phyloP scores from a whole-genome alignment of 1,140 invertebrate genomes.

The Cydia splendana region DNA sequence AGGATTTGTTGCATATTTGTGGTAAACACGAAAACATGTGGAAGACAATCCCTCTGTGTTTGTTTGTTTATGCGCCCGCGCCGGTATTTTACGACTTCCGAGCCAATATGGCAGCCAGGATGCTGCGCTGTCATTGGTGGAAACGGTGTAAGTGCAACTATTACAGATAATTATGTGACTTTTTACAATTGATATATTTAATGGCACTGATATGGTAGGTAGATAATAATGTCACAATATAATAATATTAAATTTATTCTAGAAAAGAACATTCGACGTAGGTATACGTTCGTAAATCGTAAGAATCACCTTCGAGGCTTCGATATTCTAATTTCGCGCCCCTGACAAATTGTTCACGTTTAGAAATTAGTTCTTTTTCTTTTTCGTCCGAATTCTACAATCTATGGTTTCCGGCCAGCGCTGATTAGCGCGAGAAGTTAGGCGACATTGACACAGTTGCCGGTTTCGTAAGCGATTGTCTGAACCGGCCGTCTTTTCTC shows the following conservation, averaged over 20 bases:
- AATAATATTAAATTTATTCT: background rate
- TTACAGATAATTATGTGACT: conserved; percentile 3
- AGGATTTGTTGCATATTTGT: conserved; percentile 25
- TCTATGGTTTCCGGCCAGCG: conserved; percentile 27
- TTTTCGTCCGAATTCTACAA: conserved; percentile 18
- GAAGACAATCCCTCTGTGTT: conserved; percentile 27
- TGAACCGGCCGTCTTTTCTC: conserved; percentile 11
- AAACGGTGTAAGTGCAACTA: conserved; percentile 6
- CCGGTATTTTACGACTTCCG: conserved; percentile 32
- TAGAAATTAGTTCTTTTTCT: conserved; percentile 7
- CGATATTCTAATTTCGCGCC: background rate
- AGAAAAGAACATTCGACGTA: background rate
- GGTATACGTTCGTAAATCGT: background rate
- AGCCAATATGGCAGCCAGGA: conserved; percentile 25
- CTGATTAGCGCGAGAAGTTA: conserved; percentile 29
- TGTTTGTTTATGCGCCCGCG: conserved; percentile 29
- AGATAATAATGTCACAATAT: conserved; percentile 3
- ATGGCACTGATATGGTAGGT: background rate
- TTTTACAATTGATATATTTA: background rate
- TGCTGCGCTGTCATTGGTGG: background rate
- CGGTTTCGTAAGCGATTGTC: conserved; percentile 31
- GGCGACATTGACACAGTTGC: conserved; percentile 30
- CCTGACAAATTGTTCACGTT: background rate
- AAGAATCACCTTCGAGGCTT: background rate
- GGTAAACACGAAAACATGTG: conserved; percentile 27